A percentile compares a stretch with the other conserved stretches of the same genome.
These are phyloP conservation scores for Xanthia togata DNA, from an alignment of 2,888 invertebrate genomes.

Conservation along the genomic window DNA sequence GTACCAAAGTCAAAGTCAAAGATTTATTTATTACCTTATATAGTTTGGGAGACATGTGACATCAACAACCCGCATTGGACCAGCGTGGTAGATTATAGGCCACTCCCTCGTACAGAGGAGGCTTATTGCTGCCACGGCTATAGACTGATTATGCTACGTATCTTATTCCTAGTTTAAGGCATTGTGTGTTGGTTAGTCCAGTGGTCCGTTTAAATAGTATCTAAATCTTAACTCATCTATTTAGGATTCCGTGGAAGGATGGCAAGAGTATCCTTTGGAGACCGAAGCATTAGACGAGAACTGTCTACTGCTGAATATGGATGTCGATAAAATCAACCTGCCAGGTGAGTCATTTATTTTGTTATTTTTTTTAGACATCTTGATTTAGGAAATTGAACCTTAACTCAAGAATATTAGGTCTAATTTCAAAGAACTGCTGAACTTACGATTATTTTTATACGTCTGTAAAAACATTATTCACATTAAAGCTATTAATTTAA, in stretches of 20 bases:
- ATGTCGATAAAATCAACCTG: slow-evolving; percentile 81
- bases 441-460: neutral
- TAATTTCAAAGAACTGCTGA: slow-evolving; percentile 22
- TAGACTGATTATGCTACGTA: neutral
- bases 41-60: no score
- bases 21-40: no score
- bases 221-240: neutral
- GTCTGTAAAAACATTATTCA: neutral
- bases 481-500: neutral
- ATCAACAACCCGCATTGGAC: no score
- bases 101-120: no score
- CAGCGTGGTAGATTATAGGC: no score
- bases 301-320: slow-evolving; percentile 86
- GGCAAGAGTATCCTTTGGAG: slow-evolving; percentile 86
- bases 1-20: no score
- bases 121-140: no score
- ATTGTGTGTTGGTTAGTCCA: neutral
- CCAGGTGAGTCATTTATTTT: slow-evolving; percentile 75
- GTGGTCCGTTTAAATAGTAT: neutral
- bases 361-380: neutral
- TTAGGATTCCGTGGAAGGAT: slow-evolving; percentile 85
- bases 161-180: neutral
- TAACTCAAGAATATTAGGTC: neutral
- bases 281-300: slow-evolving; percentile 86
- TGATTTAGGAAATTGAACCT: neutral